Evolutionary conservation across 2,797 vertebrate genomes (phyloP).

Genomic region (Catamblyrhynchus diadema): DNA sequence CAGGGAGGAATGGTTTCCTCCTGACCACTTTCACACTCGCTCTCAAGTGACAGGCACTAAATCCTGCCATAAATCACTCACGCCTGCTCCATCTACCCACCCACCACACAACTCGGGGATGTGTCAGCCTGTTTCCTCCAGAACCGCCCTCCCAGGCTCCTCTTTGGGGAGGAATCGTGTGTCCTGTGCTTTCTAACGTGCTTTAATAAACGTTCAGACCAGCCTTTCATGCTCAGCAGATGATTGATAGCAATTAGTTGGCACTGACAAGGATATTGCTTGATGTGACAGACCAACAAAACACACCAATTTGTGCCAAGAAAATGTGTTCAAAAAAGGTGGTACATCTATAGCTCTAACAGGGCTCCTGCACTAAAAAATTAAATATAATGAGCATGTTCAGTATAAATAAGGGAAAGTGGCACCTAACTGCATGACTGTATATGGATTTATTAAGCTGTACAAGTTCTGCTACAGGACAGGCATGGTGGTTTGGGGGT

Average conservation of each 20-base stretch:
- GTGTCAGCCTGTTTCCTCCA: constrained; percentile 28
- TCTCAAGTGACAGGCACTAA: constrained; percentile 52
- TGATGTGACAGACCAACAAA: constrained; percentile 68
- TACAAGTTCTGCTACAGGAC: neutral
- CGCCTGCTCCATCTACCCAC: constrained; percentile 52
- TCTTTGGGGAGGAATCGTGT: neutral
- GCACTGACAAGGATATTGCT: constrained; percentile 59
- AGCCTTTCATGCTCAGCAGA: constrained; percentile 28
- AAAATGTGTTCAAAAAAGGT: constrained; percentile 53
- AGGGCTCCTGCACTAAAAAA: constrained; percentile 11
- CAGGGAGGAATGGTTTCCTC: neutral
- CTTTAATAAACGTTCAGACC: constrained; percentile 47
- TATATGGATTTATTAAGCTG: neutral
- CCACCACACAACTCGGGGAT: neutral
- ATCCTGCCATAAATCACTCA: constrained; percentile 52
- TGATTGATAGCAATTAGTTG: constrained; percentile 65
- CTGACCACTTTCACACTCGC: constrained; percentile 62
- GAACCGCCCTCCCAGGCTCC: neutral
- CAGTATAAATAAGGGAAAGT: neutral
- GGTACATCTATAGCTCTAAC: neutral
- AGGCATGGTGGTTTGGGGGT: neutral
- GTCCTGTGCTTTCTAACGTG: constrained; percentile 19
- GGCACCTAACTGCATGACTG: neutral
- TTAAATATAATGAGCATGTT: constrained; percentile 13
- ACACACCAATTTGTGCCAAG: constrained; percentile 54